A percentile compares a stretch with the other conserved stretches of the same genome.
These are phyloP conservation scores for Ramphastos sulfuratus DNA, from an alignment of 2,113 vertebrate genomes.

Conservation along the genomic window DNA sequence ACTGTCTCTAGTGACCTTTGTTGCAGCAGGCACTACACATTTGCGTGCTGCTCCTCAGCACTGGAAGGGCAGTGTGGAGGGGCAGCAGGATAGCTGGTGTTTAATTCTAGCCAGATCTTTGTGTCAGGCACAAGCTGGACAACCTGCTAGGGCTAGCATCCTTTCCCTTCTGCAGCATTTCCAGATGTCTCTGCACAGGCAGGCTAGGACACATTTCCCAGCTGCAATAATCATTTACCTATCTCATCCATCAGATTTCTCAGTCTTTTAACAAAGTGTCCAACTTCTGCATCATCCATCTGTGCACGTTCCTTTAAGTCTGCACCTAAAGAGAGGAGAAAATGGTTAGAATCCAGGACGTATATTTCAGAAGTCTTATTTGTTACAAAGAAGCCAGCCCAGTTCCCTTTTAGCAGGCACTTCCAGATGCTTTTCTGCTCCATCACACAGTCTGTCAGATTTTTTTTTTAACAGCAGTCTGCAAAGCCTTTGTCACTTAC, in stretches of 20 bases:
- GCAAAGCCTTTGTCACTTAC: constrained; percentile 68
- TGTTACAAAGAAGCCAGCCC: not conserved
- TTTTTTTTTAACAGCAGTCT: not conserved
- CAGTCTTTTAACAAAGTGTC: constrained; percentile 86
- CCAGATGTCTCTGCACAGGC: not conserved
- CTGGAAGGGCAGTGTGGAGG: not conserved
- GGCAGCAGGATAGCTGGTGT: not conserved
- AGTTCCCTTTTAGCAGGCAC: not conserved
- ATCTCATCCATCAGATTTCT: constrained; percentile 92
- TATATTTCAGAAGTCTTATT: not conserved
- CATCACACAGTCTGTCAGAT: not conserved
- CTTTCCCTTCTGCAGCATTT: not conserved
- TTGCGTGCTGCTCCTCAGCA: not conserved
- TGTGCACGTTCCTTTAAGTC: constrained; percentile 92
- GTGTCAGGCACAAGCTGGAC: not conserved
- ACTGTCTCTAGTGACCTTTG: not conserved
- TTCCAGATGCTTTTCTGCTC: not conserved
- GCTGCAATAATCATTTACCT: constrained; percentile 71
- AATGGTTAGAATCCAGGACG: not conserved
- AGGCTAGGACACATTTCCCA: not conserved
- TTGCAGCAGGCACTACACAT: not conserved
- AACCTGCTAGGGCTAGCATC: not conserved
- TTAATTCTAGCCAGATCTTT: not conserved
- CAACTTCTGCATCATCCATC: constrained; percentile 85
- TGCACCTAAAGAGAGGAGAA: constrained; percentile 76